Percentiles rank a stretch among this genome's conserved stretches.
Conservation (phyloP, 2,797 vertebrate species). For the Astyanax mexicanus region DNA sequence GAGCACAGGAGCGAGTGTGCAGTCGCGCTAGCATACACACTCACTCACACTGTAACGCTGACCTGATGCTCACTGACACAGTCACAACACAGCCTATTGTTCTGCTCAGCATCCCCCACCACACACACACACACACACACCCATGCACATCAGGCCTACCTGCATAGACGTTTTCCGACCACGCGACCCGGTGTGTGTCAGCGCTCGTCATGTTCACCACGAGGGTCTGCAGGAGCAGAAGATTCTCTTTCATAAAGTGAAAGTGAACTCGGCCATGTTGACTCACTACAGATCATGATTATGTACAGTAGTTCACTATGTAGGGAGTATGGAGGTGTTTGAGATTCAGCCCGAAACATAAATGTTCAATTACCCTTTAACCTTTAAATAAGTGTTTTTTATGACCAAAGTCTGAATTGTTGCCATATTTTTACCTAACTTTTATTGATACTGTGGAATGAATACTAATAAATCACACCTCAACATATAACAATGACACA, state of each 20-base stretch:
- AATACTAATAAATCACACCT: too few relatives aligned
- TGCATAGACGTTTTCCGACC: constrained; percentile 69
- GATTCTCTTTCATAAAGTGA: not conserved
- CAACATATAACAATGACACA: too few relatives aligned
- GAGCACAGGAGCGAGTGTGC: constrained; percentile 4
- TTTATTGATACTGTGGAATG: too few relatives aligned
- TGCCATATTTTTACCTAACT: too few relatives aligned
- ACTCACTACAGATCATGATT: not conserved
- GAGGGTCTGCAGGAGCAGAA: constrained; percentile 21
- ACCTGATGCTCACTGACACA: constrained; percentile 79
- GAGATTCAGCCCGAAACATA: too few relatives aligned
- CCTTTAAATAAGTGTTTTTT: too few relatives aligned
- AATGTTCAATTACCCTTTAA: too few relatives aligned
- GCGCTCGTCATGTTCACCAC: constrained; percentile 66
- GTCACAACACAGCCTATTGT: constrained; percentile 71
- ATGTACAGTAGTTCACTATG: too few relatives aligned
- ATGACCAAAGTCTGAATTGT: too few relatives aligned
- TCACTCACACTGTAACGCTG: constrained; percentile 65
- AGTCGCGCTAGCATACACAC: constrained; percentile 45
- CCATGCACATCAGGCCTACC: constrained; percentile 60
- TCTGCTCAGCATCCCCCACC: constrained; percentile 36
- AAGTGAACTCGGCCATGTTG: constrained; percentile 8
- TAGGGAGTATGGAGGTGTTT: too few relatives aligned
- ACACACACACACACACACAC: constrained; percentile 29
- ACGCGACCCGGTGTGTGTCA: constrained; percentile 79